phyloP scores from a whole-genome alignment of 2,113 vertebrate species.

The Osmerus eperlanus region DNA sequence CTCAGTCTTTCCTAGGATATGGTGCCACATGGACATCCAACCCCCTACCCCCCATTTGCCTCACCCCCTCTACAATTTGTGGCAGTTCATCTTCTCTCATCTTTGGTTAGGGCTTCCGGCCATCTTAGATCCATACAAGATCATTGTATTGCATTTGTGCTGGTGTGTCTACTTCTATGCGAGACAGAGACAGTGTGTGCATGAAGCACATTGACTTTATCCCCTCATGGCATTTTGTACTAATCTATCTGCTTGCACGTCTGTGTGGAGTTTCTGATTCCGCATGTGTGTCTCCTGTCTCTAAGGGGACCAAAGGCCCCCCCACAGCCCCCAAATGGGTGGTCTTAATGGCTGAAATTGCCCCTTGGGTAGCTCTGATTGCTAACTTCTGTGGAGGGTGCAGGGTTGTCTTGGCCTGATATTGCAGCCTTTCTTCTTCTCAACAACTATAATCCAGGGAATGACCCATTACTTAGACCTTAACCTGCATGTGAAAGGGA shows the following conservation, averaged over 20 bases:
- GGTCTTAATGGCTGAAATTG: conserved; percentile 56
- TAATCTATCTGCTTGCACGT: neutral
- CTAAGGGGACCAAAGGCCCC: conserved; percentile 16
- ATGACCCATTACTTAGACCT: conserved; percentile 43
- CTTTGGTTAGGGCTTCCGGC: conserved; percentile 37
- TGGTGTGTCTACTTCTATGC: neutral
- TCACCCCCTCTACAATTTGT: conserved; percentile 51
- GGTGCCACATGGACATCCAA: conserved; percentile 26
- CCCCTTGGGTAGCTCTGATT: conserved; percentile 51
- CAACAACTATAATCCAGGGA: conserved; percentile 37
- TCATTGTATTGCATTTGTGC: neutral
- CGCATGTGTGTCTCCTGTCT: neutral
- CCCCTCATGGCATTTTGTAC: neutral
- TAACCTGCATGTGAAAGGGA: conserved; percentile 14
- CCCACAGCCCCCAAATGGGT: conserved; percentile 44
- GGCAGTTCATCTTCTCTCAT: conserved; percentile 60
- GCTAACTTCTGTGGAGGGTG: conserved; percentile 56
- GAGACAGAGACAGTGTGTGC: too few relatives aligned
- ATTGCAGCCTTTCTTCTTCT: conserved; percentile 35
- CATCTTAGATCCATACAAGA: conserved; percentile 21
- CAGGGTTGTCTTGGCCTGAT: conserved; percentile 21
- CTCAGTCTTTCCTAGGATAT: conserved; percentile 40
- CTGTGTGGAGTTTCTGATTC: conserved; percentile 1
- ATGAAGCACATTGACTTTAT: too few relatives aligned
- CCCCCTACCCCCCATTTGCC: conserved; percentile 8